Base-by-base conservation (phyloP, 2,888 invertebrate genomes). In the Gasteruption jaculator region DNA sequence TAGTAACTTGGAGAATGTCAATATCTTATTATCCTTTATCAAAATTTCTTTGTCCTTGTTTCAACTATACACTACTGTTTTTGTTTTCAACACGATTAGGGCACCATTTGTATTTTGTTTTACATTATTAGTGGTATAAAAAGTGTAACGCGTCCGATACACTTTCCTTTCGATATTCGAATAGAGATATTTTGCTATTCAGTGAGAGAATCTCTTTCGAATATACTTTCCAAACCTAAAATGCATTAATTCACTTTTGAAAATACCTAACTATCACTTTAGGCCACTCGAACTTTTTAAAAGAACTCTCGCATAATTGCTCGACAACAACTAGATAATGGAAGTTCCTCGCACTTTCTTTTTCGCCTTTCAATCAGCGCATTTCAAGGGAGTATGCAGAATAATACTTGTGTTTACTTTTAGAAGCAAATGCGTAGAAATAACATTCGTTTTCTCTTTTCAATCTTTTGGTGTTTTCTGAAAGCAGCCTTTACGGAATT, bases 211-310 rank as follows among this genome's bases (percentile, higher is more conserved):
- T n/a, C n/a, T n/a, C n/a, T n/a, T n/a, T n/a, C n/a, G n/a, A n/a
- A n/a, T n/a, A n/a, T n/a, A n/a, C n/a, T n/a, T n/a, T n/a, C n/a
- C n/a, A n/a, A n/a, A 49, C 30, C 33, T 50, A 46, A 50, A 50
- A 46, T 43, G 46, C 45, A 30, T n/a, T n/a, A 15, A 20, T 41
- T 40, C 22, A 35, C 32, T n/a, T 34, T 38, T 46, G 24, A 38
- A 45, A 54, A 52, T 52, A 56, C 48, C 56, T 49, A 46, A 36
- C 41, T 56, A 51, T 48, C 48, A 46, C 21, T 18, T 54, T 56
- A 56, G 57, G 56, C 57, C 56, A 53, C 48, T 41, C 37, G 38
- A 44, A 45, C 46, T 41, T 43, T 41, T 31, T 41, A 42, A 35
- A 47, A 36, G 46, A 50, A n/a, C n/a, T n/a, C n/a, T n/a, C n/a